Base-by-base conservation (phyloP, 1,140 invertebrate genomes). In the Drosophila nigrodunni region DNA sequence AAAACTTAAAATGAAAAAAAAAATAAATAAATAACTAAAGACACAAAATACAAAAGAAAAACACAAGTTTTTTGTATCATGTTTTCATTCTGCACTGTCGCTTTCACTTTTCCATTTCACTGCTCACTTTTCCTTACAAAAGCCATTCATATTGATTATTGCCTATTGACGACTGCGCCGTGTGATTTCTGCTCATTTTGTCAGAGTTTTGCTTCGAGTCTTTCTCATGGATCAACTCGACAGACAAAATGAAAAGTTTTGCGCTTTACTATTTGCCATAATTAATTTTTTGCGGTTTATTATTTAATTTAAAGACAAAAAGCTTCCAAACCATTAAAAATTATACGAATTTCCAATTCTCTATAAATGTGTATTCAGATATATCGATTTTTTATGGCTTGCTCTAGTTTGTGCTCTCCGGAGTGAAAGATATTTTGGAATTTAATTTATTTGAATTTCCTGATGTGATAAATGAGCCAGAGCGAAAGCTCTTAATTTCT, bases 121-220 rank as follows among this genome's bases (percentile, higher is more conserved):
- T 73, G 61, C 62, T 79, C 58, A 80, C 85, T 87, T 88, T 88
- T 80, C 80, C 70, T 60, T 66, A 79, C 80, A 72, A 78, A 74
- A 13, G 80, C 89, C 52, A 83, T 73, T 83, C 73, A 77, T 83
- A 80, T 87, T 80, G 82, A 87, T 86, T 86, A 87, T 86, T 78
- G 78, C 70, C 77, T 68, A 85, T 86, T 78, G 81, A 76, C 64
- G 65, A 61, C 49, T 64, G 49, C 49, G 7, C 10, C 50, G 41
- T 55, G 54, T 65, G 73, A 65, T 72, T 71, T 72, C 13, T 35
- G 74, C 74, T 78, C 70, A 80, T 77, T 85, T 70, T 46, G 30
- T 67, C 18, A 64, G 18, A 62, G 58, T 61, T 69, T 49, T 44
- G 47, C 46, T 41, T 59, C 25, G 35, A 57, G 21, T 59, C 47